These are phyloP conservation scores for Montipora efflorescens DNA, from an alignment of 64 coral and sea anemone genomes.

Conservation along the genomic window DNA sequence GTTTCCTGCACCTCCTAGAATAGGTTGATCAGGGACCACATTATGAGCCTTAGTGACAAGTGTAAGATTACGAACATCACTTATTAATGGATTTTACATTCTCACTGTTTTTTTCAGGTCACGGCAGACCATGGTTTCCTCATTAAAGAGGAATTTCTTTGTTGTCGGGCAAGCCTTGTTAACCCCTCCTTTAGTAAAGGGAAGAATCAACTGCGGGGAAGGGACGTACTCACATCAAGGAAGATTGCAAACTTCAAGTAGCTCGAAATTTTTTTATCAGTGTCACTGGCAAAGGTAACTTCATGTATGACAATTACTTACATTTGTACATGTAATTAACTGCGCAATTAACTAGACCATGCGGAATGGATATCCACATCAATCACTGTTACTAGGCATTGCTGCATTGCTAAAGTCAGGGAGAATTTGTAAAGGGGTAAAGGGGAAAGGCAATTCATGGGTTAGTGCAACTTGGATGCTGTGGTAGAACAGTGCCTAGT, in stretches of 20 bases:
- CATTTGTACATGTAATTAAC: not conserved
- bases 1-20: conserved; percentile 51
- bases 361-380: not conserved
- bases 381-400: not conserved
- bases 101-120: not conserved
- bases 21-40: conserved; percentile 34
- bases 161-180: conserved; percentile 41
- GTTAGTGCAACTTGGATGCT: not conserved
- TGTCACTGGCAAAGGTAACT: not conserved
- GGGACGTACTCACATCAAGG: conserved; percentile 31
- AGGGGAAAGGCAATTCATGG: not conserved
- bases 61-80: not conserved
- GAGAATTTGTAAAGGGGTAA: not conserved
- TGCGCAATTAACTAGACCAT: not conserved
- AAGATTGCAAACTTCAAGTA: conserved; percentile 23
- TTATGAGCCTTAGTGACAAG: not conserved
- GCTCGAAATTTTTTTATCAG: too few species aligned
- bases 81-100: not conserved
- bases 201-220: conserved; percentile 45
- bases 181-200: conserved; percentile 51
- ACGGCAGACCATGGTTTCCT: conserved; percentile 54
- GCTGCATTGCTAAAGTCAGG: not conserved
- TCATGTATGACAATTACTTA: not conserved
- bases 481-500: not conserved
- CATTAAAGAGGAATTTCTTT: conserved; percentile 42